Evolutionary conservation across 2,888 invertebrate genomes (phyloP).

Genomic region (Melinaea marsaeus): DNA sequence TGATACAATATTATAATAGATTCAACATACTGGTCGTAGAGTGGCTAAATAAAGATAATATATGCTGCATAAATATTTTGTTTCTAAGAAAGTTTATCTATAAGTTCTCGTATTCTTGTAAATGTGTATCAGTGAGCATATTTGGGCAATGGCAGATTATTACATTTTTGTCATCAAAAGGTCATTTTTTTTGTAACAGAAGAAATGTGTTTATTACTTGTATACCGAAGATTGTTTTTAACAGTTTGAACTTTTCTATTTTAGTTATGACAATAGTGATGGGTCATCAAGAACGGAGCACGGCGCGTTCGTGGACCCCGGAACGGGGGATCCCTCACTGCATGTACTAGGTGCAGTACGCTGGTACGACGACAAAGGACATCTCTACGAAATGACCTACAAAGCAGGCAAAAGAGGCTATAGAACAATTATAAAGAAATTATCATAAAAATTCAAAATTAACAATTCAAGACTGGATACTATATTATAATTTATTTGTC

Average conservation of each 20-base stretch:
- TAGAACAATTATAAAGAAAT: conserved; percentile 66
- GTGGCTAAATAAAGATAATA: too few species aligned
- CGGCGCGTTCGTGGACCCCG: conserved; percentile 57
- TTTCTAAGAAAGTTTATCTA: too few species aligned
- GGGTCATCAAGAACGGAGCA: conserved; percentile 75
- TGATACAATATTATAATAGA: conserved; percentile 13
- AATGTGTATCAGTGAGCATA: too few species aligned
- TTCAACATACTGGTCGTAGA: too few species aligned
- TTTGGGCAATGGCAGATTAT: too few species aligned
- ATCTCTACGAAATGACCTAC: conserved; percentile 71
- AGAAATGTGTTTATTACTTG: too few species aligned
- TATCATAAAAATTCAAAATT: conserved; percentile 39
- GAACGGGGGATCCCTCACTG: conserved; percentile 59
- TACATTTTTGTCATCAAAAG: too few species aligned
- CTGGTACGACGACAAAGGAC: conserved; percentile 70
- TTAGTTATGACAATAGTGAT: conserved; percentile 73
- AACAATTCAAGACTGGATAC: conserved; percentile 41
- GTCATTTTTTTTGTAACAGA: too few species aligned
- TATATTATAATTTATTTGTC: conserved; percentile 35
- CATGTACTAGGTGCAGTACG: conserved; percentile 67
- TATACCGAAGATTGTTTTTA: too few species aligned
- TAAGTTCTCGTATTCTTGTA: too few species aligned
- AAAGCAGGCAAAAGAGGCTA: conserved; percentile 73
- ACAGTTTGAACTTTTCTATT: conserved; percentile 28
- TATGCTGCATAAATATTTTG: too few species aligned